Percentiles rank a stretch among this genome's conserved stretches.
phyloP scores from a whole-genome alignment of 2,888 invertebrate genomes.

The Sinotaia quadrata region DNA sequence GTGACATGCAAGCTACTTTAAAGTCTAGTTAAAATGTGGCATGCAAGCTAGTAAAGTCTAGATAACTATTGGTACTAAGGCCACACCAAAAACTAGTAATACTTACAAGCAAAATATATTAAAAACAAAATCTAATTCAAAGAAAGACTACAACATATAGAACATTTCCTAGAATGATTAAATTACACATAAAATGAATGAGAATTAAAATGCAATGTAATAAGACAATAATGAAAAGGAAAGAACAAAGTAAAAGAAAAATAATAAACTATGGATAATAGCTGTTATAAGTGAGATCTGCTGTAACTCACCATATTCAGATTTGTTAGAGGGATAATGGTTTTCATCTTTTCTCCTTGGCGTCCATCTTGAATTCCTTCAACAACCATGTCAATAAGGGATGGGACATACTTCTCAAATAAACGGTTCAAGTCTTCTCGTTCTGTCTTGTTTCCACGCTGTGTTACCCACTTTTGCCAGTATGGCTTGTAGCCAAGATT shows the following conservation, averaged over 20 bases:
- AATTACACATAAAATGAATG: too few species aligned
- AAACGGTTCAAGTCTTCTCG: slow-evolving; percentile 72
- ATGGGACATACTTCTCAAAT: slow-evolving; percentile 84
- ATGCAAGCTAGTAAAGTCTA: too few species aligned
- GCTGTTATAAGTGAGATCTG: background rate
- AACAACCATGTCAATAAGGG: slow-evolving; percentile 81
- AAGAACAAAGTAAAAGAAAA: background rate
- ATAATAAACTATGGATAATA: background rate
- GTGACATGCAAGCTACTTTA: too few species aligned
- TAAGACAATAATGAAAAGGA: background rate
- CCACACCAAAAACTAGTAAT: too few species aligned
- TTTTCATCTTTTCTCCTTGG: slow-evolving; percentile 79
- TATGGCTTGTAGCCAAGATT: slow-evolving; percentile 89
- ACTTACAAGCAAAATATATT: too few species aligned
- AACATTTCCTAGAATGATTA: too few species aligned
- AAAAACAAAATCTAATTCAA: too few species aligned
- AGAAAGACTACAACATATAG: too few species aligned
- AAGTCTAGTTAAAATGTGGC: too few species aligned
- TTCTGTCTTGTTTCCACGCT: slow-evolving; percentile 58
- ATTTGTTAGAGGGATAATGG: slow-evolving; percentile 87
- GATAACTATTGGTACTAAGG: too few species aligned
- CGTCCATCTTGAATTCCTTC: slow-evolving; percentile 82
- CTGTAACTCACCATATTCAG: slow-evolving; percentile 84
- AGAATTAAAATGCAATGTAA: too few species aligned
- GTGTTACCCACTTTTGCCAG: slow-evolving; percentile 85